Percentiles rank a stretch among this genome's conserved stretches.
phyloP scores from a whole-genome alignment of 2,888 invertebrate species.

The Idaea dimidiata region DNA sequence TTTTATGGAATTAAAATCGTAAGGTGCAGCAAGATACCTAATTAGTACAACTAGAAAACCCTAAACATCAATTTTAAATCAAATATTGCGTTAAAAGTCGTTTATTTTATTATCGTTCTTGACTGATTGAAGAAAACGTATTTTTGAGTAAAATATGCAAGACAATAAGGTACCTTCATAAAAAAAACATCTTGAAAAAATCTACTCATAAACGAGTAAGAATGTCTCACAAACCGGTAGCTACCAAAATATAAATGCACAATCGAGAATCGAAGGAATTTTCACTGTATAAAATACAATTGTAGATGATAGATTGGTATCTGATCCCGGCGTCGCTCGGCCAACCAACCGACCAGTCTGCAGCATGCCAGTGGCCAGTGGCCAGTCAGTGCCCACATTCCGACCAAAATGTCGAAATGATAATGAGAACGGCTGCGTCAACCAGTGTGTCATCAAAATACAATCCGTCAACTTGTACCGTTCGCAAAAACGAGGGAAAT shows the following conservation, averaged over 20 bases:
- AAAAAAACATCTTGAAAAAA: too few species aligned
- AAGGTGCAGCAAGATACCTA: too few species aligned
- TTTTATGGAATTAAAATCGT: too few species aligned
- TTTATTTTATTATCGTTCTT: too few species aligned
- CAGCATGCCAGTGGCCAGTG: not conserved
- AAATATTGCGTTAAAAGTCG: too few species aligned
- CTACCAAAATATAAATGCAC: not conserved
- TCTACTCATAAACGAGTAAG: not conserved
- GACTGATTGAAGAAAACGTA: too few species aligned
- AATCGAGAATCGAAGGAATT: not conserved
- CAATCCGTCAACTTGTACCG: conserved; percentile 71
- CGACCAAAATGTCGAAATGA: conserved; percentile 56
- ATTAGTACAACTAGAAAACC: too few species aligned
- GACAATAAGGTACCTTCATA: too few species aligned
- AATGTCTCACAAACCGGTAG: not conserved
- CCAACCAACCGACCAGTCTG: not conserved
- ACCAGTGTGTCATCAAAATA: conserved; percentile 71
- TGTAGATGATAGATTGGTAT: not conserved
- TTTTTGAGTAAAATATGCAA: too few species aligned
- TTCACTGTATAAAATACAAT: conserved; percentile 2
- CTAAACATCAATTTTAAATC: too few species aligned
- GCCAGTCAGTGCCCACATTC: conserved; percentile 15
- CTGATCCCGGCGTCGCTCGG: not conserved
- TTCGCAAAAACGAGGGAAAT: conserved; percentile 34
- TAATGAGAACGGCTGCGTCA: conserved; percentile 46